These are phyloP conservation scores for Spondyliosoma cantharus DNA, from an alignment of 2,797 vertebrate genomes.

Conservation along the genomic window DNA sequence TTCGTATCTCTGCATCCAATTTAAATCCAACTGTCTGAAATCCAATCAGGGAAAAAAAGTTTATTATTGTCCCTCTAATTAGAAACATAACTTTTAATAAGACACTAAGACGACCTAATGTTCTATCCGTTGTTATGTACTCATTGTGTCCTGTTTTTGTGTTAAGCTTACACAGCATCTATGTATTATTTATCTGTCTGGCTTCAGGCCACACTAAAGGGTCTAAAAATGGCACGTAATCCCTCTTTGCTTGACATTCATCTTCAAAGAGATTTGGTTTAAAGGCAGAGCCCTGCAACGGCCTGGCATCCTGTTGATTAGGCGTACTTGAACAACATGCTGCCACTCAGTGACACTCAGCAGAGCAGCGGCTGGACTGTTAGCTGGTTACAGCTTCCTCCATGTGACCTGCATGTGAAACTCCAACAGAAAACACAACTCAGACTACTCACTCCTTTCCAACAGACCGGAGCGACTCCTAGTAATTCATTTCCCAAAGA, in stretches of 20 bases:
- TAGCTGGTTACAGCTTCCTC: conserved; percentile 25
- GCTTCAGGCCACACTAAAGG: conserved; percentile 55
- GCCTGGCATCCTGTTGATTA: conserved; percentile 64
- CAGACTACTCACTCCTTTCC: background rate
- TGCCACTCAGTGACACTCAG: conserved; percentile 50
- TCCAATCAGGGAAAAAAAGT: conserved; percentile 8
- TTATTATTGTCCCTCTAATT: conserved; percentile 35
- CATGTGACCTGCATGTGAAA: conserved; percentile 16
- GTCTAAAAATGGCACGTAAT: conserved; percentile 73
- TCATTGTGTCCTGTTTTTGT: conserved; percentile 25
- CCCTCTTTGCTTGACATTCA: conserved; percentile 68
- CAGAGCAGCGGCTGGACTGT: conserved; percentile 42
- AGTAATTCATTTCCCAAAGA: background rate
- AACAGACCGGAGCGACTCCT: background rate
- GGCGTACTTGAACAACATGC: conserved; percentile 53
- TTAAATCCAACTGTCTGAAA: conserved; percentile 48
- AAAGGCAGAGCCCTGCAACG: conserved; percentile 49
- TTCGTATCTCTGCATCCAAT: conserved; percentile 22
- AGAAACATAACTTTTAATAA: conserved; percentile 6
- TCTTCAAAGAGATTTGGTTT: conserved; percentile 74
- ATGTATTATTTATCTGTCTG: conserved; percentile 55
- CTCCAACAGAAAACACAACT: background rate
- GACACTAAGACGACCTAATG: background rate
- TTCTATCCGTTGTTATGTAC: conserved; percentile 4
- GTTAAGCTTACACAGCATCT: conserved; percentile 19